Conservation (phyloP, 2,113 vertebrate genomes). For the Lampris incognitus region DNA sequence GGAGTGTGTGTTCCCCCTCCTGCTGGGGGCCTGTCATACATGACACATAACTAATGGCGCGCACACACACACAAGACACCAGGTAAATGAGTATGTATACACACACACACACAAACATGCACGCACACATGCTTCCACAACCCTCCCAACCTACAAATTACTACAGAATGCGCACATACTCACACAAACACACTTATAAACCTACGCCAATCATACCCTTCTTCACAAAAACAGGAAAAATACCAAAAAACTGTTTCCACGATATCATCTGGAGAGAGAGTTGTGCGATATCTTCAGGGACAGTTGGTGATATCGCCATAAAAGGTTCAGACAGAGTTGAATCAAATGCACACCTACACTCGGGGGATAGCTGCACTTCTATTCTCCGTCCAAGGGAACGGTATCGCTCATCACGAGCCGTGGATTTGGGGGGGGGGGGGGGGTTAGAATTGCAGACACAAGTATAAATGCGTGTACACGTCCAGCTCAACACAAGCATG, state of each 20-base stretch:
- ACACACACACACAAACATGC: conserved; percentile 12
- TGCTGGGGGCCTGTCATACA: conserved; percentile 70
- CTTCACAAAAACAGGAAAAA: conserved; percentile 13
- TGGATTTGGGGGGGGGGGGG: conserved; percentile 60
- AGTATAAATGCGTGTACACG: conserved; percentile 34
- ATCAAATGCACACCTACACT: conserved; percentile 59
- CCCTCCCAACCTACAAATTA: no score
- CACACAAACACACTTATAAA: conserved; percentile 9
- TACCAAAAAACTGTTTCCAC: conserved; percentile 39
- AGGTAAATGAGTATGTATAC: background rate
- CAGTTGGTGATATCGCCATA: conserved; percentile 11
- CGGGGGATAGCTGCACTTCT: conserved; percentile 37
- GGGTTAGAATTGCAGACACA: conserved; percentile 44
- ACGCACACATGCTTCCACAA: conserved; percentile 4
- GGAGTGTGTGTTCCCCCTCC: conserved; percentile 68
- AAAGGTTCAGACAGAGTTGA: conserved; percentile 50
- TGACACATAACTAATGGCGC: conserved; percentile 63
- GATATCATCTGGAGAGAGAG: background rate
- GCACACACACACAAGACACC: conserved; percentile 8
- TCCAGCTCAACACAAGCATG: background rate
- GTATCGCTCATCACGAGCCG: conserved; percentile 32
- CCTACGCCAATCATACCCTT: conserved; percentile 24
- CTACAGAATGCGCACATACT: background rate
- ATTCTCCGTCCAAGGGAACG: conserved; percentile 46
- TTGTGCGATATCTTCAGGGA: conserved; percentile 49